Evolutionary conservation across 2,113 vertebrate genomes (phyloP), one percentile per base, ranked within the genome.

Genomic region (Lagopus leucura): DNA sequence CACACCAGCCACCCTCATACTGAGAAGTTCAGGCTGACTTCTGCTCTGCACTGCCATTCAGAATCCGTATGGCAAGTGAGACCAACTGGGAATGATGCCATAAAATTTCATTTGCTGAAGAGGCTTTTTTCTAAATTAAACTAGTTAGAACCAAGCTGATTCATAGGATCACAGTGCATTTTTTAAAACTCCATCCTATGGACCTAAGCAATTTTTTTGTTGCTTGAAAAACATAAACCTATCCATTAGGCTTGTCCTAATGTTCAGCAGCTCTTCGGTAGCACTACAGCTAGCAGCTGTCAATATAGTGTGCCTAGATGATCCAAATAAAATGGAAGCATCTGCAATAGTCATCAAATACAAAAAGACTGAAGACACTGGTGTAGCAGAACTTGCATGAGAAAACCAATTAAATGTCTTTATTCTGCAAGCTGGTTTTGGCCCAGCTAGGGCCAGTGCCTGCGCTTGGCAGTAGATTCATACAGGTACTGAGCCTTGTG

Each of bases 51-150:
- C 25, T 77, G 67, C 16, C 0, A 0, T 50, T 80, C 79, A 92
- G 77, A 87, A 92, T 73, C 42, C 69, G 36, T 13, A 71, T 32
- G 45, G 71, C 77, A 66, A 91, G 36, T 32, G 54, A 87, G 75
- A 82, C 45, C 82, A 91, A 5, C 55, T 1, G 19, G 92, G 89
- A 93, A 85, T 2, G 55, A 27, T 71, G 87, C 91, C 91, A 95
- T 77, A 92, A 86, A 71, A 93, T 80, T 66, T 43, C 78, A 92
- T 70, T 93, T 92, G 78, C 71, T 94, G 91, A 77, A 93, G 71
- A 94, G 84, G 75, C 78, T 95, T 77, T 96, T 94, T 89, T 71
- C 91, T 86, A 91, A 94, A 96, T 95, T 92, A 89, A 95, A 92
- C 78, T 63, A 73, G 45, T 73, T 74, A 77, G 63, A 85, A 93